phyloP scores from a whole-genome alignment of 2,797 vertebrate genomes.

The Pseudochromis fuscus region DNA sequence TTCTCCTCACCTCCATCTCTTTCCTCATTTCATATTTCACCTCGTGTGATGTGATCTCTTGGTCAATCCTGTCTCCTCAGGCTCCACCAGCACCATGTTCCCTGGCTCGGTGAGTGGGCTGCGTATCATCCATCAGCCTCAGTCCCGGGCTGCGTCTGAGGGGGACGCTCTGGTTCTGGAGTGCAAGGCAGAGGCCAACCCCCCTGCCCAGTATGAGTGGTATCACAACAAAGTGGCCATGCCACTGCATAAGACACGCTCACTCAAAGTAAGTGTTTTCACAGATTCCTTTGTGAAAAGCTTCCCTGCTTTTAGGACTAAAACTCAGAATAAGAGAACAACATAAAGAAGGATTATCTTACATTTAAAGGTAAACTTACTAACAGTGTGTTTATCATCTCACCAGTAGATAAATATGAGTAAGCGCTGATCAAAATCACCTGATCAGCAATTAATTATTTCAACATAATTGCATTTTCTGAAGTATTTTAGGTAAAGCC shows the following conservation, averaged over 20 bases:
- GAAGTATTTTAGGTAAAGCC: no score
- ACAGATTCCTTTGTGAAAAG: neutral
- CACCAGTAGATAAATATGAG: no score
- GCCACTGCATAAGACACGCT: slow-evolving; percentile 67
- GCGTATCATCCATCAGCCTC: slow-evolving; percentile 81
- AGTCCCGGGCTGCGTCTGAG: slow-evolving; percentile 78
- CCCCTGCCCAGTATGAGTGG: slow-evolving; percentile 90
- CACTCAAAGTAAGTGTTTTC: slow-evolving; percentile 78
- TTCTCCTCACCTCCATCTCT: neutral
- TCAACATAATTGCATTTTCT: no score
- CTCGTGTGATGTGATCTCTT: neutral
- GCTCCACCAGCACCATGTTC: slow-evolving; percentile 75
- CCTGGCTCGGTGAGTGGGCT: slow-evolving; percentile 79
- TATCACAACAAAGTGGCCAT: slow-evolving; percentile 81
- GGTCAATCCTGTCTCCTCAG: slow-evolving; percentile 59
- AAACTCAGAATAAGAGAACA: neutral
- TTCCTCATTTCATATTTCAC: neutral
- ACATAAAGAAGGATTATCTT: no score
- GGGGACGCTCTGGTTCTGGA: slow-evolving; percentile 83
- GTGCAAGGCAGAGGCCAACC: slow-evolving; percentile 85
- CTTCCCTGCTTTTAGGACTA: neutral
- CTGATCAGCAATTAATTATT: no score
- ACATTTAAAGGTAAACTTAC: no score
- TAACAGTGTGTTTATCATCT: no score
- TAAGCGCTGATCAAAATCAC: no score